phyloP scores from a whole-genome alignment of 2,113 vertebrate species.

The Damaliscus lunatus region DNA sequence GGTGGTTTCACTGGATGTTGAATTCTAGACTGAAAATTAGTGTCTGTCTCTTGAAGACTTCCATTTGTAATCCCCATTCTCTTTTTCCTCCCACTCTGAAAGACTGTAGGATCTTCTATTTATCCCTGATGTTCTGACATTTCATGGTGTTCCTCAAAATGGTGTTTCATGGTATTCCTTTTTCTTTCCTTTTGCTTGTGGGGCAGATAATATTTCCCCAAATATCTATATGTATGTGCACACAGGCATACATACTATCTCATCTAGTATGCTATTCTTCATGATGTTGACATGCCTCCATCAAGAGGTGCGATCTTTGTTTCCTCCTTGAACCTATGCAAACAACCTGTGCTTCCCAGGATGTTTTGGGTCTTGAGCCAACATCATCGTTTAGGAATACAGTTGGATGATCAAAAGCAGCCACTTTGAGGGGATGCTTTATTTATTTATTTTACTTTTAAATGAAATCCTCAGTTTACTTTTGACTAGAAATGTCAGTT shows the following conservation, averaged over 20 bases:
- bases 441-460: background rate
- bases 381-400: background rate
- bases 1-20: constrained; percentile 21
- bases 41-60: constrained; percentile 22
- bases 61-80: background rate
- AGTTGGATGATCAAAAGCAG: background rate
- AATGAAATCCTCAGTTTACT: background rate
- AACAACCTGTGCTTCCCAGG: background rate
- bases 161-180: background rate
- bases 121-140: background rate
- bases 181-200: background rate
- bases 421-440: background rate
- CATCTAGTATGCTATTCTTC: background rate
- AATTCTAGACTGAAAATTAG: constrained; percentile 27
- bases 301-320: background rate
- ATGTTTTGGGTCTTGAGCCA: background rate
- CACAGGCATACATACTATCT: background rate
- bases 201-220: background rate
- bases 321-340: background rate
- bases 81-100: background rate
- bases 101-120: background rate
- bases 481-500: background rate
- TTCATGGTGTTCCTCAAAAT: background rate
- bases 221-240: background rate
- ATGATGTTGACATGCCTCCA: background rate